These are phyloP conservation scores for Tauraco hartlaubi DNA, from an alignment of 2,797 vertebrate genomes.

Conservation along the genomic window DNA sequence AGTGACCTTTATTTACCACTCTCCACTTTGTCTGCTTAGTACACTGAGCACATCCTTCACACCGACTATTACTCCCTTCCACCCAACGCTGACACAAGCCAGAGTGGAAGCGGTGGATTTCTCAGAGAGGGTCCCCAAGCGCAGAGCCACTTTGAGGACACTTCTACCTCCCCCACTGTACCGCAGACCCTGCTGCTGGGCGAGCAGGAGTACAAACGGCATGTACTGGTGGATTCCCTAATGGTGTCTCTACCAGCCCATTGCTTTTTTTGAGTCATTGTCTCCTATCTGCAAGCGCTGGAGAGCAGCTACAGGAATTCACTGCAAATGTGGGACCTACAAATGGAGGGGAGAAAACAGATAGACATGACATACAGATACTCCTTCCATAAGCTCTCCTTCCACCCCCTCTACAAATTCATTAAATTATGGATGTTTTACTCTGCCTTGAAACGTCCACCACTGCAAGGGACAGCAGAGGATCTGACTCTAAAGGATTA, in stretches of 20 bases:
- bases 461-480: neutral
- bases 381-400: neutral
- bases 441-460: neutral
- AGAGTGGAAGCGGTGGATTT: neutral
- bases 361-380: neutral
- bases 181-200: neutral
- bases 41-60: conserved; percentile 18
- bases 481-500: neutral
- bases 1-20: conserved; percentile 47
- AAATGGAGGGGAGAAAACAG: neutral
- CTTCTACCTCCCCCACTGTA: neutral
- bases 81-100: neutral
- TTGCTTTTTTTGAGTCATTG: neutral
- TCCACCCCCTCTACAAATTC: neutral
- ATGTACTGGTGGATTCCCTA: neutral
- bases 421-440: neutral
- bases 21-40: conserved; percentile 1
- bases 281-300: neutral
- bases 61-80: neutral
- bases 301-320: neutral
- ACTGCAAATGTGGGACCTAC: neutral
- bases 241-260: neutral
- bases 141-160: neutral
- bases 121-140: neutral
- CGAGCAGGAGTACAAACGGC: neutral